phyloP scores from a whole-genome alignment of 2,888 invertebrate genomes.

The Brachynemurus nebulosus region DNA sequence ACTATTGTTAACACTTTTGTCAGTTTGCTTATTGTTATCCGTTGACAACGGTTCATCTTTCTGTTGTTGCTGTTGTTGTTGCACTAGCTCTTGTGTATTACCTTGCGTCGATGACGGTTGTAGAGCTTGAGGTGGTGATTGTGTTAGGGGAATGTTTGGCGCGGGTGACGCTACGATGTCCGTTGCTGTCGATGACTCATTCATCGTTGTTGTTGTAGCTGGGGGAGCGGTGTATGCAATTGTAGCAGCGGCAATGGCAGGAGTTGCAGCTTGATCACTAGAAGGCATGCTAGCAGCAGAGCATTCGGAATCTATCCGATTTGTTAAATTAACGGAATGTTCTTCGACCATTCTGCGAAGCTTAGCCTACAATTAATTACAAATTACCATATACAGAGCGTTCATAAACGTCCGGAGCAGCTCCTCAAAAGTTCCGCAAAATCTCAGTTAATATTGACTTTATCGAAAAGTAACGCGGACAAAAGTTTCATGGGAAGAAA shows the following conservation, averaged over 20 bases:
- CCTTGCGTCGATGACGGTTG: not conserved
- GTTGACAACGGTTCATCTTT: not conserved
- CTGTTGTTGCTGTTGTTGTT: not conserved
- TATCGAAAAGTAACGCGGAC: too few relatives aligned
- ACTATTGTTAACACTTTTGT: not conserved
- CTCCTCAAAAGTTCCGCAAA: too few relatives aligned
- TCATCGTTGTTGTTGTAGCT: slow-evolving; percentile 21
- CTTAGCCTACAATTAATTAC: slow-evolving; percentile 51
- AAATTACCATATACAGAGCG: too few relatives aligned
- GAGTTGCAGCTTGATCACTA: slow-evolving; percentile 34
- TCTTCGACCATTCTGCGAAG: slow-evolving; percentile 83
- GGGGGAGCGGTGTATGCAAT: slow-evolving; percentile 21
- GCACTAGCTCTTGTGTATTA: not conserved
- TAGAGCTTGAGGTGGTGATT: slow-evolving; percentile 28
- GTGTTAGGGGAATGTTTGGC: not conserved
- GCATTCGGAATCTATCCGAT: slow-evolving; percentile 30
- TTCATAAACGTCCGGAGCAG: too few relatives aligned
- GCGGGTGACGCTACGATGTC: slow-evolving; percentile 10
- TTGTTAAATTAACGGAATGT: slow-evolving; percentile 40
- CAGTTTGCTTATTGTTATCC: not conserved
- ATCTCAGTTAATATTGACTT: too few relatives aligned
- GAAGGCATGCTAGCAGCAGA: slow-evolving; percentile 28
- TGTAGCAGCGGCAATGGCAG: too few relatives aligned
- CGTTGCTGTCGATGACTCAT: slow-evolving; percentile 18
- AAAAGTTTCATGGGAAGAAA: too few relatives aligned